Percentiles rank a stretch among this genome's conserved stretches.
These are phyloP conservation scores for Upupa epops DNA, from an alignment of 2,113 vertebrate genomes.

Conservation along the genomic window DNA sequence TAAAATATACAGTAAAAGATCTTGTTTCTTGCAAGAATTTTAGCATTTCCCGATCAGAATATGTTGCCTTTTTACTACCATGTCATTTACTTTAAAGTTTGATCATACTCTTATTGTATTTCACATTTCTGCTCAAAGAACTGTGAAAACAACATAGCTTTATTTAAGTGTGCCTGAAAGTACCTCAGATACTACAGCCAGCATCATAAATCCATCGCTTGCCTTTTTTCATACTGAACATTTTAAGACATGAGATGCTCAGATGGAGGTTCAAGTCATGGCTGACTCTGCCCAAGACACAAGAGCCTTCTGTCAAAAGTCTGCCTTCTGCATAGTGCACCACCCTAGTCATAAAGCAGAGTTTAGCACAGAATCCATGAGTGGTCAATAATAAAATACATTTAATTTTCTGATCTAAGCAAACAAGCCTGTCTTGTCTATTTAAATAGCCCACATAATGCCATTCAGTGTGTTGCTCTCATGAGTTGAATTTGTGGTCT, in stretches of 20 bases:
- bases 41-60: background rate
- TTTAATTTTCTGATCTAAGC: background rate
- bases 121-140: background rate
- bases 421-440: background rate
- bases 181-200: background rate
- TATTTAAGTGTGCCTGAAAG: slow-evolving; percentile 4
- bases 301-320: background rate
- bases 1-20: background rate
- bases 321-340: background rate
- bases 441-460: background rate
- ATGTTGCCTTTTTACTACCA: slow-evolving; percentile 1
- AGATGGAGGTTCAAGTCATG: background rate
- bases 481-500: background rate
- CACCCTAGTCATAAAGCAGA: background rate
- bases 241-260: background rate
- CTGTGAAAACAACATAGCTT: slow-evolving; percentile 18
- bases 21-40: background rate
- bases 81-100: slow-evolving; percentile 31
- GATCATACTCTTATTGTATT: background rate
- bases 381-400: background rate
- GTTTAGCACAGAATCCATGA: background rate
- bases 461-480: background rate
- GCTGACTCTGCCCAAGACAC: background rate
- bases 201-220: background rate
- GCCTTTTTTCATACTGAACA: background rate